Conservation (phyloP, 2,113 vertebrate genomes). For the Marmota monax region DNA sequence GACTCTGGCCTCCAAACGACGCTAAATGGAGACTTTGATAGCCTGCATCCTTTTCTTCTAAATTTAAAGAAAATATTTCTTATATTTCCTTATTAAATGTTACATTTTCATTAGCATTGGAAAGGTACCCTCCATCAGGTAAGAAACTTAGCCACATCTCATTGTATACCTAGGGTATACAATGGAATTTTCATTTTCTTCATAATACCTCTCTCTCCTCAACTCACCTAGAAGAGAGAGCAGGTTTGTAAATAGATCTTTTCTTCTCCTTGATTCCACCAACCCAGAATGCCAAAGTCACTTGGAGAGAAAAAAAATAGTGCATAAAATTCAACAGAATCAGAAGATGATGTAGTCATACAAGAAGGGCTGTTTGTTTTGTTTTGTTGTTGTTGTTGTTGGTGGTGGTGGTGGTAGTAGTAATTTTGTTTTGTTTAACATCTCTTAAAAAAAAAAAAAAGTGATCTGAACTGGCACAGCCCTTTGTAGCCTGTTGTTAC, state of each 20-base stretch:
- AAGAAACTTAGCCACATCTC: neutral
- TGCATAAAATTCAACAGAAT: neutral
- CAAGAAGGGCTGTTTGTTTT: neutral
- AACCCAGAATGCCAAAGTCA: neutral
- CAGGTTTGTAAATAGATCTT: neutral
- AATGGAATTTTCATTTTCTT: conserved; percentile 24
- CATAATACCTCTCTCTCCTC: neutral
- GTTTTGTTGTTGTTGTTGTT: too few species aligned
- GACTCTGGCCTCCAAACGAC: neutral
- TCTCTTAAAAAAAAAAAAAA: conserved; percentile 2
- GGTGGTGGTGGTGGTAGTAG: too few species aligned
- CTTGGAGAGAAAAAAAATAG: neutral
- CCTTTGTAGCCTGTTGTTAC: neutral
- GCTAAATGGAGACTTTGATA: neutral
- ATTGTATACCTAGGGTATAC: neutral
- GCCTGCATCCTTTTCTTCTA: conserved; percentile 6
- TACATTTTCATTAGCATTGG: neutral
- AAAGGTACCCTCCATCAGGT: neutral
- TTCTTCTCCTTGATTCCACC: neutral
- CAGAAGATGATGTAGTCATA: neutral
- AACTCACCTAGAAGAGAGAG: too few species aligned
- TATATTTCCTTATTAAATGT: neutral
- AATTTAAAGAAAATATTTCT: conserved; percentile 41
- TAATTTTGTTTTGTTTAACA: too few species aligned
- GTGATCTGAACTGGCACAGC: conserved; percentile 7